Conservation (phyloP, 1,140 invertebrate species). For the Apis laboriosa region DNA sequence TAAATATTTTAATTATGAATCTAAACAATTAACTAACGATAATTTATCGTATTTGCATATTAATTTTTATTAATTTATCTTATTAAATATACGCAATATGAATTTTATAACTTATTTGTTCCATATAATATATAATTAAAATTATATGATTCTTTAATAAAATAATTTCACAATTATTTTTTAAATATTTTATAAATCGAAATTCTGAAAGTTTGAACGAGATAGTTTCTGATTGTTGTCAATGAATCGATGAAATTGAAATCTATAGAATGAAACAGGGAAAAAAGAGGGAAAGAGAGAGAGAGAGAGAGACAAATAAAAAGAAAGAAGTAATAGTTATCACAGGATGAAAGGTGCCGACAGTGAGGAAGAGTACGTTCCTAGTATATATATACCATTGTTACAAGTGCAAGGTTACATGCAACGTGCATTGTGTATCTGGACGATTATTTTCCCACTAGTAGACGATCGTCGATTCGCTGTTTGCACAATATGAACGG, state of each 20-base stretch:
- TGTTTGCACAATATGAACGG: conserved; percentile 36
- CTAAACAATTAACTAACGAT: background rate
- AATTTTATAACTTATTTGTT: background rate
- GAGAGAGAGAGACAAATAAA: background rate
- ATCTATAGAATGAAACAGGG: background rate
- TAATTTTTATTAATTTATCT: background rate
- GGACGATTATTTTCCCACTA: conserved; percentile 55
- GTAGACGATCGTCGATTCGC: conserved; percentile 47
- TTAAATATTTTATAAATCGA: too few relatives aligned
- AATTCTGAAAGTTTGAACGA: too few relatives aligned
- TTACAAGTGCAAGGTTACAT: conserved; percentile 63
- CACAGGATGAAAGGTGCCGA: background rate
- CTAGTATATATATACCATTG: conserved; percentile 39
- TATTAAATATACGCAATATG: too few relatives aligned
- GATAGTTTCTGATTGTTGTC: background rate
- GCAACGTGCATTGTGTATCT: conserved; percentile 50
- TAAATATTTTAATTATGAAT: background rate
- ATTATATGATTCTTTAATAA: background rate
- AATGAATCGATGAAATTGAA: background rate
- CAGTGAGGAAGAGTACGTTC: background rate
- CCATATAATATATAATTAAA: background rate
- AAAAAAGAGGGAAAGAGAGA: background rate
- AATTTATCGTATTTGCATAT: background rate
- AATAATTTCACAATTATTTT: background rate
- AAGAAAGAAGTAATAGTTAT: background rate